Percentiles rank a stretch among this genome's conserved stretches.
Evolutionary conservation across 2,888 invertebrate genomes (phyloP).

Genomic region (Drosophila meridiana): DNA sequence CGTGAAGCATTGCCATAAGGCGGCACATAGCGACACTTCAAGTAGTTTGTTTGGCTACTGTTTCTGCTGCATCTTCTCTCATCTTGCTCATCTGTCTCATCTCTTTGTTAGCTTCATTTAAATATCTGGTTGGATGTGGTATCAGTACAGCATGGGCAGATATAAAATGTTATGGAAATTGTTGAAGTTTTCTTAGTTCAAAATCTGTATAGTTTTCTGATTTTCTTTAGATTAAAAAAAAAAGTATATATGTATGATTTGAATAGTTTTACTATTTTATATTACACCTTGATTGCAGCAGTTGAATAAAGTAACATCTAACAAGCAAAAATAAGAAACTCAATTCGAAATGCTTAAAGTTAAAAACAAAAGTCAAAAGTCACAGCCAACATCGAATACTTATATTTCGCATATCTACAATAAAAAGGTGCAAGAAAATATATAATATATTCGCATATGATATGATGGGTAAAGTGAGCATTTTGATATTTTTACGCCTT

Average conservation of each 20-base stretch:
- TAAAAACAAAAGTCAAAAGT: slow-evolving; percentile 14
- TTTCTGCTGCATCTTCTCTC: slow-evolving; percentile 31
- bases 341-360: neutral
- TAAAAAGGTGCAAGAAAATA: slow-evolving; percentile 8
- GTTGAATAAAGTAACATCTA: neutral
- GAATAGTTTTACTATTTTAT: neutral
- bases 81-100: slow-evolving; percentile 12
- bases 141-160: neutral
- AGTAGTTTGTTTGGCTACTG: slow-evolving; percentile 75
- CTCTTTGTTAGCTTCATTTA: slow-evolving; percentile 58
- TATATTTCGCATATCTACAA: neutral
- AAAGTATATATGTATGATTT: neutral
- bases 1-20: slow-evolving; percentile 27
- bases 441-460: slow-evolving; percentile 64
- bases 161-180: neutral
- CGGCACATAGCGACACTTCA: slow-evolving; percentile 55
- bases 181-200: neutral
- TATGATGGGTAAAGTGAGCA: slow-evolving; percentile 50
- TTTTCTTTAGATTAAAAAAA: no score
- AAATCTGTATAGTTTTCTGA: neutral
- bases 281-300: neutral
- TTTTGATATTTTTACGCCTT: slow-evolving; percentile 60
- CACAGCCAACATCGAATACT: neutral
- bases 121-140: slow-evolving; percentile 41
- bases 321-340: slow-evolving; percentile 12